Base-by-base conservation (phyloP, 2,113 vertebrate species). In the Stictonetta naevosa region DNA sequence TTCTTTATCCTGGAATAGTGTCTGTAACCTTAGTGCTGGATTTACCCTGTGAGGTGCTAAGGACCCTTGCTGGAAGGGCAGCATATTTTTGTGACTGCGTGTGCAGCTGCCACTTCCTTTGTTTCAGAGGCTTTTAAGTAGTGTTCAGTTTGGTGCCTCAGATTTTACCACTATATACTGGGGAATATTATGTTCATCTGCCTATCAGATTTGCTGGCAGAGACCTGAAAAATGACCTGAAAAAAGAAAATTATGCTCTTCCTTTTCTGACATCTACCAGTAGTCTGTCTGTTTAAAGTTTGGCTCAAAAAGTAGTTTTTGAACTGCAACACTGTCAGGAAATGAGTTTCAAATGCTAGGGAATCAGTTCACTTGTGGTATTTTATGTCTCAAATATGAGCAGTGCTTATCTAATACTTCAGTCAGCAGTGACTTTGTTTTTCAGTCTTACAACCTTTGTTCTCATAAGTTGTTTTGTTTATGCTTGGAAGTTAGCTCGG, bases 41-140 rank as follows among this genome's bases (percentile, higher is more conserved):
- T 50, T 40, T 31, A 5, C 1, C 28, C 55, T 38, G 59, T 6
- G 34, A 8, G 21, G 34, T 11, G 33, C 11, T 11, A 8, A 19
- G 55, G 71, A 34, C 59, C 40, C 7, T 6, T 22, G 34, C n/a
- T 17, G 42, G 33, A 40, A 13, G 19, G 34, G 52, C 38, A 26
- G 42, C 3, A 1, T 4, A 12, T 29, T 59, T 1, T 0, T 4
- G 0, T 7, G 52, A 6, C 46, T 25, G 25, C 0, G 1, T 21
- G 36, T 63, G 42, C 82, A 74, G 50, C 55, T 64, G 46, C 67
- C 5, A 1, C 68, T 16, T 21, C 31, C 14, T 44, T 58, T 16
- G 7, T 25, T 58, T 58, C 36, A 20, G 50, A 59, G 11, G n/a
- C 36, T 53, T 72, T 40, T 26, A 6, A 19, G 48, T 28, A 60